Evolutionary conservation across 2,888 invertebrate species (phyloP).

Genomic region (Chloroclysta siterata): DNA sequence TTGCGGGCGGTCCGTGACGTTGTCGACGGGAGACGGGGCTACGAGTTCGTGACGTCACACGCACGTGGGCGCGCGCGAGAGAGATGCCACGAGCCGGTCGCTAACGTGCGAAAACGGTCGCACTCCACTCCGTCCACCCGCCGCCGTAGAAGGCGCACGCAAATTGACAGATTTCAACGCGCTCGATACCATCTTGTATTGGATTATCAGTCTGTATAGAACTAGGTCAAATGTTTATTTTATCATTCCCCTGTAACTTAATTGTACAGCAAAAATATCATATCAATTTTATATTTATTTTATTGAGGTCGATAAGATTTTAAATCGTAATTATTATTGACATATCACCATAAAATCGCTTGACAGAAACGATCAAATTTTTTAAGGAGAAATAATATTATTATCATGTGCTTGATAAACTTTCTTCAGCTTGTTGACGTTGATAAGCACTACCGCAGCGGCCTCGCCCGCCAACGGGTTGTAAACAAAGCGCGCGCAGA

Average conservation of each 20-base stretch:
- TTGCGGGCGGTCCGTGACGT: conserved; percentile 63
- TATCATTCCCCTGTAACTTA: not conserved
- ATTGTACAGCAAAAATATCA: not conserved
- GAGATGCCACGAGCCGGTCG: conserved; percentile 50
- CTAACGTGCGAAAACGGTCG: conserved; percentile 59
- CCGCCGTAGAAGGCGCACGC: conserved; percentile 67
- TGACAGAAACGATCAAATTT: not conserved
- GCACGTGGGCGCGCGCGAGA: conserved; percentile 76
- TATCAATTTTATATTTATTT: not conserved
- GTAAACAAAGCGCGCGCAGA: conserved; percentile 76
- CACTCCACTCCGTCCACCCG: conserved; percentile 50
- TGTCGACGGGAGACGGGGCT: conserved; percentile 41
- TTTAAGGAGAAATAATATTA: not conserved
- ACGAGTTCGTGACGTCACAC: conserved; percentile 71
- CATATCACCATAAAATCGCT: no score
- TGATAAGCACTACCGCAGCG: conserved; percentile 56
- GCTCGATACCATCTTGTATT: conserved; percentile 79
- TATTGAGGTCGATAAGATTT: not conserved
- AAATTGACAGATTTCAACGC: conserved; percentile 76
- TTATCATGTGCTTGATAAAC: conserved; percentile 21
- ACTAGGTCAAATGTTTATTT: conserved; percentile 16
- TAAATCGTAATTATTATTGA: no score
- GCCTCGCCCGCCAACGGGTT: conserved; percentile 57
- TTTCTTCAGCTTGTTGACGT: conserved; percentile 36
- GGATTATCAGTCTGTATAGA: conserved; percentile 63